Evolutionary conservation across 2,888 invertebrate species (phyloP), one percentile per base, ranked within the genome.

Genomic region (Agrochola litura): DNA sequence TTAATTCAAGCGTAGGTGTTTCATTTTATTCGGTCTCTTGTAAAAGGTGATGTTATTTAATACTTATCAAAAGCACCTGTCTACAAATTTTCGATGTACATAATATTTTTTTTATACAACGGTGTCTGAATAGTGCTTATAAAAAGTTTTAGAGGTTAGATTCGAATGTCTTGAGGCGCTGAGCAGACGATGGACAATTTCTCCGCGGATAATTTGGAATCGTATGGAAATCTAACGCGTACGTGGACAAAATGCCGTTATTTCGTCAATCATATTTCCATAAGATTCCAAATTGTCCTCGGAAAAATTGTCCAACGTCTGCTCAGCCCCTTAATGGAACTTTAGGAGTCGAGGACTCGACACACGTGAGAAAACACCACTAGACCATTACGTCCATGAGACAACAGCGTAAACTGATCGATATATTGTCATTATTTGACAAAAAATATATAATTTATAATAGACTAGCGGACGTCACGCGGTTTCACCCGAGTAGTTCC

Each of bases 1-100:
- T 81, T 54, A 82, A 74, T 78, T 74, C 22, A 43, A 56, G 37
- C 16, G 69, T 76, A 73, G 73, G 67, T 71, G 75, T 83, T 64
- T 68, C 67, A 56, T 76, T 76, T 76, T 76, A 73, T 67, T 64
- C 25, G 16, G 10, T 16, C 66, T 49, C 41, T n/a, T 58, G 14
- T 22, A 49, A 25, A 76, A 71, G 60, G 64, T 52, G 37, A 74
- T 69, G 37, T 63, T 75, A 63, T 70, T 75, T 82, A 63, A 67
- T 71, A 63, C 10, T 64, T 73, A 73, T 67, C 61, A 63, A 63
- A 63, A 65, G 14, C 43, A 61, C 43, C 25, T 77, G 63, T 71
- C 71, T 65, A 43, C n/a, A 3, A 69, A 65, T 43, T 73, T 69
- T 61, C 8, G 56, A 46, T 25, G 10, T 70, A 49, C 6, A 16